A percentile compares a stretch with the other conserved stretches of the same genome.
phyloP scores from a whole-genome alignment of 1,140 invertebrate species.

The Heliconius hermathena region DNA sequence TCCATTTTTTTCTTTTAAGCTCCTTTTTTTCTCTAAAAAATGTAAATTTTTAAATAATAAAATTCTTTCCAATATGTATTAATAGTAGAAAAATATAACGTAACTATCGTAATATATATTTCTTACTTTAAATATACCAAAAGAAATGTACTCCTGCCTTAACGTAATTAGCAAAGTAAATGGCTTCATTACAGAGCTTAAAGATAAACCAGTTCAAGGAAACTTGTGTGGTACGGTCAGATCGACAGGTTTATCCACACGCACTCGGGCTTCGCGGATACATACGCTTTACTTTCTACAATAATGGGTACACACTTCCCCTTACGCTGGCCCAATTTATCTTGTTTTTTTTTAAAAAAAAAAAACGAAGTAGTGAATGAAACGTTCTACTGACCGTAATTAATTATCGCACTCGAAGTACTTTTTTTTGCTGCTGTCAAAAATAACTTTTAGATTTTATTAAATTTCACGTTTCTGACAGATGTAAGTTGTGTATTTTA shows the following conservation, averaged over 20 bases:
- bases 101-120: background rate
- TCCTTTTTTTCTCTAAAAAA: too few relatives aligned
- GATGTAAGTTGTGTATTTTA: background rate
- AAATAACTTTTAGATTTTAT: background rate
- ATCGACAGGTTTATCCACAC: conserved; percentile 68
- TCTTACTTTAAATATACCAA: background rate
- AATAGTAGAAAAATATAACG: too few relatives aligned
- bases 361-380: background rate
- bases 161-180: conserved; percentile 25
- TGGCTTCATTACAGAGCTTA: conserved; percentile 37
- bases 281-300: conserved; percentile 69
- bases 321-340: conserved; percentile 52
- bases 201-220: conserved; percentile 62
- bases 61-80: too few relatives aligned
- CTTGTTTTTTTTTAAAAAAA: background rate
- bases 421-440: background rate
- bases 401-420: background rate
- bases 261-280: conserved; percentile 67
- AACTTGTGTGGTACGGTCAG: conserved; percentile 56
- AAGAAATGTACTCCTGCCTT: background rate
- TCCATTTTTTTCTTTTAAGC: too few relatives aligned
- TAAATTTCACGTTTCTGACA: background rate
- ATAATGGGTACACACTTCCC: conserved; percentile 65
- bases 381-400: background rate
- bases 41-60: too few relatives aligned